Percentiles rank a stretch among this genome's conserved stretches.
Evolutionary conservation across 2,888 invertebrate species (phyloP).

Genomic region (Listrodromus nycthemerus): DNA sequence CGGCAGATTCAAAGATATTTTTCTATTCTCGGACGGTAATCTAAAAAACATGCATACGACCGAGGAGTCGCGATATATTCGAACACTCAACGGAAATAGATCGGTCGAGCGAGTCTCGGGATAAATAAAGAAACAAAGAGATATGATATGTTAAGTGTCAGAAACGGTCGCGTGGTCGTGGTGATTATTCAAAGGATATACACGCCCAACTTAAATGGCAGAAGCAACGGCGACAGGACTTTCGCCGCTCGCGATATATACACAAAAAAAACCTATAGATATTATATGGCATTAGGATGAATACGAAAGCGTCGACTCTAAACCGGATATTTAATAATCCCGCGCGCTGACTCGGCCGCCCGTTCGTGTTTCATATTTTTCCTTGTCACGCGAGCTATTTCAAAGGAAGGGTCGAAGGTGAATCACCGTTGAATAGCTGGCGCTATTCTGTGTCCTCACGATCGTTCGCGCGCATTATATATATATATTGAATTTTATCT

Average conservation of each 20-base stretch:
- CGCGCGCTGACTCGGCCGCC: conserved; percentile 41
- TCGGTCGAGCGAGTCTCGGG: neutral
- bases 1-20: neutral
- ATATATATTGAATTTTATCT: conserved; percentile 23
- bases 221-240: conserved; percentile 44
- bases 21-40: neutral
- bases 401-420: conserved; percentile 73
- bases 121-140: conserved; percentile 12
- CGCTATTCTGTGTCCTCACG: conserved; percentile 47
- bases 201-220: conserved; percentile 48
- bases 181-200: conserved; percentile 54
- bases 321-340: conserved; percentile 72
- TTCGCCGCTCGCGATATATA: conserved; percentile 37
- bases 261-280: conserved; percentile 31
- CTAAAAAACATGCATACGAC: neutral
- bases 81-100: conserved; percentile 13
- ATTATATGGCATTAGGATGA: conserved; percentile 24
- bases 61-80: neutral
- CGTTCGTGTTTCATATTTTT: conserved; percentile 38
- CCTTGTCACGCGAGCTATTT: conserved; percentile 65
- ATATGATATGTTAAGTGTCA: conserved; percentile 39
- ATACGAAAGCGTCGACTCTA: conserved; percentile 51
- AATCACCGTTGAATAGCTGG: conserved; percentile 72
- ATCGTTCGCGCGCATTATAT: conserved; percentile 31
- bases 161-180: conserved; percentile 47